phyloP scores from a whole-genome alignment of 2,888 invertebrate genomes.

The Hydraecia micacea region DNA sequence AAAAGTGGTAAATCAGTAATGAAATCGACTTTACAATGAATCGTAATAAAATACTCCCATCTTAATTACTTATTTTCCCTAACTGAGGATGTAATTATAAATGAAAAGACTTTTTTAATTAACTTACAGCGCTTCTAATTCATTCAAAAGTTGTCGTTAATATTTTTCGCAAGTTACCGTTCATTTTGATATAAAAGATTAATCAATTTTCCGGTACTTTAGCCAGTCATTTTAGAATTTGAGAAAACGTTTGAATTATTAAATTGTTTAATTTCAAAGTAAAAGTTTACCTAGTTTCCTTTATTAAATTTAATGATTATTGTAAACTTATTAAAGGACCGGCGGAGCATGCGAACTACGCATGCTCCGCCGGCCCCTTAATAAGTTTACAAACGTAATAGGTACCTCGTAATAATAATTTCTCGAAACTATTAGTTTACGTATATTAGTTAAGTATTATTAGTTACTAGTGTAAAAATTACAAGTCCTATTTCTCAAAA shows the following conservation, averaged over 20 bases:
- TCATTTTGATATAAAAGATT: slow-evolving; percentile 45
- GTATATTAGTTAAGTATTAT: too few species aligned
- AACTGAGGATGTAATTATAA: slow-evolving; percentile 32
- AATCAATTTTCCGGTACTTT: slow-evolving; percentile 31
- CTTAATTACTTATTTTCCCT: slow-evolving; percentile 22
- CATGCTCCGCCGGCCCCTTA: too few species aligned
- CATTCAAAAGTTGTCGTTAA: slow-evolving; percentile 29
- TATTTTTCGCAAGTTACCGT: slow-evolving; percentile 37
- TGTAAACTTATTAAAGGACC: neutral
- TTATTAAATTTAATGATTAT: neutral
- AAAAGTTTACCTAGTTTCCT: slow-evolving; percentile 8
- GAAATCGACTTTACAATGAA: too few species aligned
- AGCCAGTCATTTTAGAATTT: slow-evolving; percentile 14
- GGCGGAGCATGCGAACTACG: too few species aligned
- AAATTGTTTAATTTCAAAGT: slow-evolving; percentile 13
- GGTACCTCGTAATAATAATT: too few species aligned
- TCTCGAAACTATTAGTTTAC: too few species aligned
- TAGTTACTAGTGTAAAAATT: too few species aligned
- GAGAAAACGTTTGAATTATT: slow-evolving; percentile 10
- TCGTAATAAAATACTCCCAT: neutral
- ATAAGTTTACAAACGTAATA: too few species aligned
- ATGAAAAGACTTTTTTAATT: slow-evolving; percentile 35
- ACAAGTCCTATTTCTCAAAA: too few species aligned
- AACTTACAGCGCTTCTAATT: slow-evolving; percentile 30
- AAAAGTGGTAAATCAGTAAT: neutral